Evolutionary conservation across 2,888 invertebrate species (phyloP).

Genomic region (Agrochola macilenta): DNA sequence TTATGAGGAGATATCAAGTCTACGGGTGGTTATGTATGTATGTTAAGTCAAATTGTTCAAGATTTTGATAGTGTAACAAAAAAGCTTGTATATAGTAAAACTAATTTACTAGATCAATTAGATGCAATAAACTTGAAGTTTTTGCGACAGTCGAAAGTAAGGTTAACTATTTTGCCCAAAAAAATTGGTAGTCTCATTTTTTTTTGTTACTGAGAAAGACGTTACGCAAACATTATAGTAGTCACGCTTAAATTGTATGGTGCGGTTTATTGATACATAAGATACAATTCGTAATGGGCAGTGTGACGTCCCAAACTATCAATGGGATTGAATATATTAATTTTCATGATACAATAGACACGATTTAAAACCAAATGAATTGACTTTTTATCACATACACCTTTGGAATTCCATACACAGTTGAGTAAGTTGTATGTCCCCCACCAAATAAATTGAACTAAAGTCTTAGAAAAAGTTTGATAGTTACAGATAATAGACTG

Average conservation of each 20-base stretch:
- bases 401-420: not conserved
- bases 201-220: constrained; percentile 1
- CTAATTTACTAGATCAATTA: constrained; percentile 20
- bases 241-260: not conserved
- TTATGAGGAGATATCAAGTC: constrained; percentile 7
- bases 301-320: not conserved
- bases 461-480: not conserved
- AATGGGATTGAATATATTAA: constrained; percentile 3
- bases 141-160: constrained; percentile 22
- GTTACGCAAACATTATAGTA: constrained; percentile 9
- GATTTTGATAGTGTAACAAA: not conserved
- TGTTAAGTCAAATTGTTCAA: constrained; percentile 21
- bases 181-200: not conserved
- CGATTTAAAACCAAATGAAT: not conserved
- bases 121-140: not conserved
- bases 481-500: not conserved
- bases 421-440: not conserved
- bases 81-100: not conserved
- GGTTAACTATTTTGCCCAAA: not conserved
- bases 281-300: not conserved
- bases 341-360: not conserved
- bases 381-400: not conserved
- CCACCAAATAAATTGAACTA: too few relatives aligned
- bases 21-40: constrained; percentile 31
- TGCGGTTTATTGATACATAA: not conserved